Base-by-base conservation (phyloP, 2,797 vertebrate genomes). In the Austrolebias charrua region DNA sequence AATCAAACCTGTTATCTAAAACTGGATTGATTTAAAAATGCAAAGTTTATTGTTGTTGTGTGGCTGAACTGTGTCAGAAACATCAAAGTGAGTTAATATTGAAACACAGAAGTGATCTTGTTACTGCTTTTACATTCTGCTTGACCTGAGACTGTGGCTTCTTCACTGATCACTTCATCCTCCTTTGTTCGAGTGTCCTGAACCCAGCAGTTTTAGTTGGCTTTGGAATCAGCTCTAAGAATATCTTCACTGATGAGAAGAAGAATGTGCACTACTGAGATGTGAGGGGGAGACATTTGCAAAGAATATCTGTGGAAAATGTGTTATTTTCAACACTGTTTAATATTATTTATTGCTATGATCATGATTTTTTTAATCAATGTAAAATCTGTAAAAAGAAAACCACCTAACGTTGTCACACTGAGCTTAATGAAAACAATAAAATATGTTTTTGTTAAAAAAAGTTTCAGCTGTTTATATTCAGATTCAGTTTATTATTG, bases 381-480 rank as follows among this genome's bases (percentile, higher is more conserved):
- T 76, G 73, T 76, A 57, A 63, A 56, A 76, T 75, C 38, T 82
- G 71, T 68, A 63, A 60, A 75, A 56, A 28, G 48, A 47, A 55
- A 15, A 64, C 62, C 76, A 62, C 38, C 51, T 51, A 50, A 81
- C 73, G 79, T 86, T n/a, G 73, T 82, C 53, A 76, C 58, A 55
- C 52, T 78, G 74, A 80, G 57, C 19, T 68, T 58, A 54, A 71
- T 48, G 51, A 49, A 56, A 50, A 46, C 44, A 80, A 80, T 65
- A 68, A 83, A 83, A 62, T 31, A 2, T 3, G 18, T 33, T 43
- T 43, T n/a, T n/a, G n/a, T n/a, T n/a, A 43, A 43, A 43, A 43
- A 15, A 43, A 24, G 20, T 55, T 55, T 55, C 42, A 55, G 15
- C 15, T 28, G 38, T 18, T 54, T 18, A 33, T 38, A n/a, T n/a